These are phyloP conservation scores for Ochropleura plecta DNA, from an alignment of 2,888 invertebrate genomes.

Conservation along the genomic window DNA sequence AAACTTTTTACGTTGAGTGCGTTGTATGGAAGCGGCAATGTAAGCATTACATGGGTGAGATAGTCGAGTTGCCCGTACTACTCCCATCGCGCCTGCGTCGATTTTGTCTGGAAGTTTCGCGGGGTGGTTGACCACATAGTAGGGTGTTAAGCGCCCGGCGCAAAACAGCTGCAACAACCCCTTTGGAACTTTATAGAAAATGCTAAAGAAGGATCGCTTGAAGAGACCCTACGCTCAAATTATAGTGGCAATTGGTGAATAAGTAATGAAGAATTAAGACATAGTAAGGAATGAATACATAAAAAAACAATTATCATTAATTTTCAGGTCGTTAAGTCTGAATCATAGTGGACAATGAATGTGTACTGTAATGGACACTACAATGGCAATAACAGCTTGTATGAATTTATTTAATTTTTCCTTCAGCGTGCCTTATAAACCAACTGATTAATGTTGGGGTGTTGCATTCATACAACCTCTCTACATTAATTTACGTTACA, in stretches of 20 bases:
- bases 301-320: slow-evolving; percentile 42
- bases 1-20: slow-evolving; percentile 32
- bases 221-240: slow-evolving; percentile 41
- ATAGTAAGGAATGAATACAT: slow-evolving; percentile 13
- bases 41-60: slow-evolving; percentile 32
- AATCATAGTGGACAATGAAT: slow-evolving; percentile 70
- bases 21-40: slow-evolving; percentile 56
- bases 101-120: slow-evolving; percentile 62
- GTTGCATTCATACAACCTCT: slow-evolving; percentile 65
- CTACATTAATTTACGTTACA: slow-evolving; percentile 68
- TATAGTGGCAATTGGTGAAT: slow-evolving; percentile 15
- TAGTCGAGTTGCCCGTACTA: slow-evolving; percentile 21
- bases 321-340: slow-evolving; percentile 66
- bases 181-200: slow-evolving; percentile 31
- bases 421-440: slow-evolving; percentile 75
- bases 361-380: slow-evolving; percentile 69
- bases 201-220: slow-evolving; percentile 29
- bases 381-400: slow-evolving; percentile 74
- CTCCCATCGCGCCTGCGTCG: slow-evolving; percentile 57
- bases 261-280: neutral
- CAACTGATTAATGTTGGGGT: slow-evolving; percentile 71
- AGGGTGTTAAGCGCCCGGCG: slow-evolving; percentile 31
- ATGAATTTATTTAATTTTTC: slow-evolving; percentile 73
- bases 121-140: slow-evolving; percentile 49
- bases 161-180: slow-evolving; percentile 24